Percentiles rank a stretch among this genome's conserved stretches.
phyloP scores from a whole-genome alignment of 2,113 vertebrate species.

The Prunella fulvescens region DNA sequence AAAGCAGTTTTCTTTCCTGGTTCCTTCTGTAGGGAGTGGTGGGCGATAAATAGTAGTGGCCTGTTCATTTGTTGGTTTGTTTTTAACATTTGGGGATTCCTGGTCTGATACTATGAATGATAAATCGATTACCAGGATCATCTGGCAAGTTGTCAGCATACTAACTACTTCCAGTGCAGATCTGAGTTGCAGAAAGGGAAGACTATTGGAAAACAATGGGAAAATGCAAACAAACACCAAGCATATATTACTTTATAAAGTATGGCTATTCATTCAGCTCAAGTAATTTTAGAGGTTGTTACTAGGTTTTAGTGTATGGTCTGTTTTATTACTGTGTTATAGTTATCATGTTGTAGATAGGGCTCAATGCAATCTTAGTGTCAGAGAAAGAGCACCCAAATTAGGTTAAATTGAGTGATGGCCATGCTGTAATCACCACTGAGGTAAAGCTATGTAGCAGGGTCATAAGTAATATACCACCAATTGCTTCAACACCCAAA shows the following conservation, averaged over 20 bases:
- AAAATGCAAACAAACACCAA: background rate
- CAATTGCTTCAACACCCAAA: background rate
- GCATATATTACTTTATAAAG: background rate
- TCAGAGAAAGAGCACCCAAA: conserved; percentile 20
- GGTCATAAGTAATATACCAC: background rate
- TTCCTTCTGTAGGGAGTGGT: background rate
- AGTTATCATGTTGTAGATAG: background rate
- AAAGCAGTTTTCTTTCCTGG: background rate
- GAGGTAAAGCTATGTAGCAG: background rate
- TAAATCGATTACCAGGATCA: background rate
- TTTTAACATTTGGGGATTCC: background rate
- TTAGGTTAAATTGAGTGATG: conserved; percentile 20
- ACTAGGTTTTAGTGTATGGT: background rate
- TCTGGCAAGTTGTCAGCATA: background rate
- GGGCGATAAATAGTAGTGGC: background rate
- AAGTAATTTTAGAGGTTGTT: background rate
- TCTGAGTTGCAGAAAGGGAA: background rate
- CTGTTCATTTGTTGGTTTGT: background rate
- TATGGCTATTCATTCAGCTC: background rate
- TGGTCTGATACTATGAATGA: background rate
- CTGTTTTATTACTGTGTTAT: background rate
- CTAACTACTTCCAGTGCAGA: background rate
- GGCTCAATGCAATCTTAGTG: background rate
- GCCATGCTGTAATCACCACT: background rate
- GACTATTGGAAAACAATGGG: background rate